Base-by-base conservation (phyloP, 2,797 vertebrate genomes). In the Dromococcyx pavoninus region DNA sequence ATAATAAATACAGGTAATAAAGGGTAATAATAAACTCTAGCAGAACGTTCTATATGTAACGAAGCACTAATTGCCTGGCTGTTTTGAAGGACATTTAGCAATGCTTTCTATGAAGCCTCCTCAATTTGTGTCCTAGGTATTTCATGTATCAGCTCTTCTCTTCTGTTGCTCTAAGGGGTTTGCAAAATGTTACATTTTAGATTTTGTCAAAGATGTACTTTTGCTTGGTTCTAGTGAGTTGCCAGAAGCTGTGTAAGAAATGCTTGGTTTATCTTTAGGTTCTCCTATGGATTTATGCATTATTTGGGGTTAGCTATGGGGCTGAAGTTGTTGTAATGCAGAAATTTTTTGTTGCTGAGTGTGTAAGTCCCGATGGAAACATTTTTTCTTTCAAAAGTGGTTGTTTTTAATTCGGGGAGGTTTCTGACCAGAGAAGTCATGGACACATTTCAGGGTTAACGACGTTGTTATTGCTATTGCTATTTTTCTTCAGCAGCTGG, bases 401-500 rank as follows among this genome's bases (percentile, higher is more conserved):
- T 32, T 24, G 4, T 1, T 88, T 96, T 92, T 50, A 64, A 37
- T 67, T 73, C 6, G 1, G 23, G 71, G 33, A 74, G 11, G 7
- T 74, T 15, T 48, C 60, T 50, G 16, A 14, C 48, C 41, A 46
- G 41, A 39, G 24, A 46, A 88, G 30, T 21, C 27, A 33, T 11
- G 21, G 24, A 3, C 1, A 1, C 12, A 0, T 79, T 79, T 77
- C 65, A 51, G 56, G 18, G 39, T 23, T 33, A 53, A 39, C 37
- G 33, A 9, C 3, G 2, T 19, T 62, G 28, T 23, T 51, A 22
- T 19, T 62, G 22, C 32, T 51, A 22, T 19, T 62, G 22, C 32
- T 70, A 9, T 65, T 96, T 96, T 87, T 90, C 56, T 94, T 86
- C 67, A 82, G 50, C 95, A 94, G 94, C 95, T 95, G 71, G 91